Evolutionary conservation across 2,888 invertebrate species (phyloP), one percentile per base, ranked within the genome.

Genomic region (Netelia fuscicornis): DNA sequence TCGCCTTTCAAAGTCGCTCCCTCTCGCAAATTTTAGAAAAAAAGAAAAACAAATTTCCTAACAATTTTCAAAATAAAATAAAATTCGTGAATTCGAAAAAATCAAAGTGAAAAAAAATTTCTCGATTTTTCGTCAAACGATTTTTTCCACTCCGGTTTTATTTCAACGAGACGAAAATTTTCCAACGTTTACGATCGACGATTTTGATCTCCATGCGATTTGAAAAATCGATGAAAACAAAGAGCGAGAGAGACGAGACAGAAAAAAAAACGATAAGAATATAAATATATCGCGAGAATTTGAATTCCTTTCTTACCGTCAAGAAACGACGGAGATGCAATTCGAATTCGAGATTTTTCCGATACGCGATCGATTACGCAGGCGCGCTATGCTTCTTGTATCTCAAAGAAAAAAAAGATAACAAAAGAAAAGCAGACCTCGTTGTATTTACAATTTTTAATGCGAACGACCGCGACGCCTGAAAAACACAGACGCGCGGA

Each of bases 301-400:
- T 48, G 0, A 48, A 48, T 10, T 65, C 3, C 3, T 10, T 17
- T 75, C 20, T 17, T 20, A 1, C 25, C 23, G 20, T 1, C 20
- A 8, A 30, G 37, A 37, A 8, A 64, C 42, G 42, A 23, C n/a
- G 44, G 56, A 65, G 37, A 17, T 64, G 42, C 23, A 44, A 80
- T 72, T 80, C 71, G 81, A 74, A 68, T 74, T 62, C 48, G 65
- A 81, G 68, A 81, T 81, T 81, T 70, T 58, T 72, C 13, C 74
- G 81, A 74, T 67, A 30, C 0, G 2, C 23, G 37, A 44, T 13
- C 48, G 67, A 65, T 64, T 44, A 56, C 48, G 37, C 37, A 37
- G 8, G 25, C 54, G 68, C 13, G 65, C 37, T 17, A 25, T 20
- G 52, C 74, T 65, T 13, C 30, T 76, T 74, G 74, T 52, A 74